phyloP scores from a whole-genome alignment of 2,888 invertebrate genomes.

The Itoplectis maculator region DNA sequence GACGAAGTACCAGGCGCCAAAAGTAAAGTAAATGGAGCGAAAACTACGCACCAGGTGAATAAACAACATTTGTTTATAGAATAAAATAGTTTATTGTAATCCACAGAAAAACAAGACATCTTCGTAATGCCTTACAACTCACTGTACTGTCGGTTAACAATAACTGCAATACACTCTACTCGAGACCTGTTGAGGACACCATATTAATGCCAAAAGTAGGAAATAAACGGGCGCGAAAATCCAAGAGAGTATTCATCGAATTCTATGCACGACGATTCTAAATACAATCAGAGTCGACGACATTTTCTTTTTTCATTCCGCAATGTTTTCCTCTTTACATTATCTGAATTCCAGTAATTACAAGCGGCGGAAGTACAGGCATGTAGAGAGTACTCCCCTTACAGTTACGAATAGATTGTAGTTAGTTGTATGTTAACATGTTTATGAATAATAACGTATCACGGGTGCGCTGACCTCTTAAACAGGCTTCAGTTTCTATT shows the following conservation, averaged over 20 bases:
- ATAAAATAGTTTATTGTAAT: slow-evolving; percentile 84
- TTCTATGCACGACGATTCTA: slow-evolving; percentile 65
- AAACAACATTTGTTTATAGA: slow-evolving; percentile 72
- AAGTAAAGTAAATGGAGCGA: no score
- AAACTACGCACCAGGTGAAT: no score
- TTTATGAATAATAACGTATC: slow-evolving; percentile 74
- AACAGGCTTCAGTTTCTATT: slow-evolving; percentile 70
- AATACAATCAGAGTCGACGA: slow-evolving; percentile 71
- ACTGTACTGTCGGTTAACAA: slow-evolving; percentile 83
- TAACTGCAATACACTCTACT: slow-evolving; percentile 79
- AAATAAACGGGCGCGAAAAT: slow-evolving; percentile 49
- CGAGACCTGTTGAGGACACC: slow-evolving; percentile 69
- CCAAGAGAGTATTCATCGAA: slow-evolving; percentile 59
- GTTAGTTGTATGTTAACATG: slow-evolving; percentile 70
- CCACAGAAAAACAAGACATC: slow-evolving; percentile 84
- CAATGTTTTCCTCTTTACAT: slow-evolving; percentile 52
- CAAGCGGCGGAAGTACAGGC: slow-evolving; percentile 61
- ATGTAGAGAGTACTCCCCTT: slow-evolving; percentile 62
- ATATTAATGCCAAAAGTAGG: slow-evolving; percentile 61
- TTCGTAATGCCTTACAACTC: slow-evolving; percentile 81
- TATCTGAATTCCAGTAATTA: slow-evolving; percentile 61
- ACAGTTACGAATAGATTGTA: slow-evolving; percentile 72
- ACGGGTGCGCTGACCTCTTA: slow-evolving; percentile 74
- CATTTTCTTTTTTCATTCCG: slow-evolving; percentile 59
- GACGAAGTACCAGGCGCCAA: no score